Base-by-base conservation (phyloP, 1,140 invertebrate species). In the Spodoptera litura region DNA sequence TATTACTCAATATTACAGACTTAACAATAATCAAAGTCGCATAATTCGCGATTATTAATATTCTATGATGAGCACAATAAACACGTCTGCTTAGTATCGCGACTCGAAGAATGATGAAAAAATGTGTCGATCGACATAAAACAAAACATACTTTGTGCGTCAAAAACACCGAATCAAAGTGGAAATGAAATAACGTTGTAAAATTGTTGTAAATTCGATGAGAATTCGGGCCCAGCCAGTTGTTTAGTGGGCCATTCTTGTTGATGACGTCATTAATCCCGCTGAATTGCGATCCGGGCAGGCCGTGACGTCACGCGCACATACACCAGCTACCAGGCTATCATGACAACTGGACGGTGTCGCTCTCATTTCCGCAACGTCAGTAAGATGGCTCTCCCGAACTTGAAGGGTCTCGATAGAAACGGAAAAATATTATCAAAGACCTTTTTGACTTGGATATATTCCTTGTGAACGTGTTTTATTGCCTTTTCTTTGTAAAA, bases 181-280 rank as follows among this genome's bases (percentile, higher is more conserved):
- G 58, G 52, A 49, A 62, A 44, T 2, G 38, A 44, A 75, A 75
- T 53, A 53, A 61, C 61, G 56, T 55, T 59, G 44, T 51, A 52
- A 52, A 62, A 62, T n/a, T 25, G 10, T 44, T 31, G 15, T 58
- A 49, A 13, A 44, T 44, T 6, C n/a, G 56, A 53, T 6, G 25
- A 15, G 73, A 53, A 73, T 51, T 56, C 56, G 20, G 51, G 51
- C 51, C 20, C 11, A 58, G 55, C 53, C 38, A 64, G 49, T 62
- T 77, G 66, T 80, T 80, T 71, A 77, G 56, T 71, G 35, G 58
- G 68, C 68, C 74, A 76, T 80, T 72, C 25, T 76, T 25, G 35
- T 77, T 80, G 79, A 80, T 80, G 79, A 77, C 68, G 56, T 76
- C 78, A 80, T 80, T 76, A 80, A 78, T 81, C 53, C 80, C 55